These are phyloP conservation scores for Gastracanthus pulcherrimus DNA, from an alignment of 2,888 invertebrate species.

Conservation along the genomic window DNA sequence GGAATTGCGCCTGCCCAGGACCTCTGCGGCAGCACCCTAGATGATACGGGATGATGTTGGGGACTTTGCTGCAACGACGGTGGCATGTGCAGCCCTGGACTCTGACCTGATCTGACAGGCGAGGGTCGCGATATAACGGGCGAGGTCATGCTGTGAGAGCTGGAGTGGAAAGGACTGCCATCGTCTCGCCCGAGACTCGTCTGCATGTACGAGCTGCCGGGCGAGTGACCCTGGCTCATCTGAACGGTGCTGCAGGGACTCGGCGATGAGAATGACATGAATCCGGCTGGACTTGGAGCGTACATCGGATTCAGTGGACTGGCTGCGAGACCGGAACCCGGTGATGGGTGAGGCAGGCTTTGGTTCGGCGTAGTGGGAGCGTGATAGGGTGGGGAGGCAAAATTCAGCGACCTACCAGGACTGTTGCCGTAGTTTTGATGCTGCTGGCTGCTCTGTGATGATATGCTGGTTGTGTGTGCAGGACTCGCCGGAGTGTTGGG, in stretches of 20 bases:
- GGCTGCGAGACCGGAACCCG: constrained; percentile 81
- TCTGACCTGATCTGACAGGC: constrained; percentile 88
- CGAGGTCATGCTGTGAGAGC: constrained; percentile 85
- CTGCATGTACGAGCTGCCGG: constrained; percentile 83
- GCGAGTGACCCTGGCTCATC: constrained; percentile 83
- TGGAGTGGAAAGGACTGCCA: constrained; percentile 86
- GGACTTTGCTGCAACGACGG: constrained; percentile 81
- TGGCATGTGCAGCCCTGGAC: constrained; percentile 82
- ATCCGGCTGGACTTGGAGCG: constrained; percentile 80
- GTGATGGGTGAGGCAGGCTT: constrained; percentile 83
- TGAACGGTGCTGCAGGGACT: constrained; percentile 80
- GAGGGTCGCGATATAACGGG: constrained; percentile 93
- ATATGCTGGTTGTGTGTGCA: constrained; percentile 83
- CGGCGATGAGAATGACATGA: constrained; percentile 81
- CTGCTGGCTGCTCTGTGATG: constrained; percentile 80
- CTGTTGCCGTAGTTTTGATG: constrained; percentile 83
- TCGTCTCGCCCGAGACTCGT: constrained; percentile 84
- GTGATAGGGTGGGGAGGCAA: constrained; percentile 83
- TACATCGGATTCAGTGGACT: constrained; percentile 81
- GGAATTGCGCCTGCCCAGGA: constrained; percentile 96
- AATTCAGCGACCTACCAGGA: constrained; percentile 83
- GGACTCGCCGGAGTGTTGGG: constrained; percentile 93
- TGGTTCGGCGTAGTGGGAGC: constrained; percentile 79
- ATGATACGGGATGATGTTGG: constrained; percentile 79
- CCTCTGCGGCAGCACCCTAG: constrained; percentile 87